Percentiles rank a stretch among this genome's conserved stretches.
Conservation (phyloP, 2,113 vertebrate genomes). For the Dipodomys merriami region DNA sequence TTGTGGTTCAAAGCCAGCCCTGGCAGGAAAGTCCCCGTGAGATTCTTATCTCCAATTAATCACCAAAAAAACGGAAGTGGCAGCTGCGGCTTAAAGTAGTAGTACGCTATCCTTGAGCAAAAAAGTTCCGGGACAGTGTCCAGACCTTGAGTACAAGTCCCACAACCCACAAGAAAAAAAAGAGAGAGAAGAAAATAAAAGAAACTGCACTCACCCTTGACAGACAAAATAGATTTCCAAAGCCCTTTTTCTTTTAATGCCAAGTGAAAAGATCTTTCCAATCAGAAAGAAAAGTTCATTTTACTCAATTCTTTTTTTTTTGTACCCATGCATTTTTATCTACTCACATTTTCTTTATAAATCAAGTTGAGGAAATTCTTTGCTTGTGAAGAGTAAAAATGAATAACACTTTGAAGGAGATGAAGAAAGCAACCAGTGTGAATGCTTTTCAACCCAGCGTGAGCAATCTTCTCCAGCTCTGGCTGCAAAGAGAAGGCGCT, state of each 20-base stretch:
- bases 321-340: slow-evolving; percentile 42
- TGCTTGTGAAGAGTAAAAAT: slow-evolving; percentile 38
- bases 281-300: slow-evolving; percentile 47
- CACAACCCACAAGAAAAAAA: no score
- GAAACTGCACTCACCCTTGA: slow-evolving; percentile 4
- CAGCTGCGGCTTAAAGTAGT: no score
- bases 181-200: no score
- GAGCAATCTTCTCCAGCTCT: background rate
- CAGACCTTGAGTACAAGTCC: no score
- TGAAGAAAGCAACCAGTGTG: slow-evolving; percentile 45
- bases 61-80: no score
- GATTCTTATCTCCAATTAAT: no score
- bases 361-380: slow-evolving; percentile 36
- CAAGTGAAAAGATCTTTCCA: slow-evolving; percentile 56
- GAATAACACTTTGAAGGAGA: slow-evolving; percentile 55
- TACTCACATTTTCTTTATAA: slow-evolving; percentile 48
- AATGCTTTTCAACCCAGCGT: slow-evolving; percentile 49
- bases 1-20: no score
- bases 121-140: no score
- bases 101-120: no score
- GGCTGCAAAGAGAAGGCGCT: background rate
- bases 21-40: no score
- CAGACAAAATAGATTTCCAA: slow-evolving; percentile 60
- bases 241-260: slow-evolving; percentile 16
- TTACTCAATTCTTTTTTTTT: slow-evolving; percentile 35